Conservation (phyloP, 2,888 invertebrate species). For the Sesamia inferens region DNA sequence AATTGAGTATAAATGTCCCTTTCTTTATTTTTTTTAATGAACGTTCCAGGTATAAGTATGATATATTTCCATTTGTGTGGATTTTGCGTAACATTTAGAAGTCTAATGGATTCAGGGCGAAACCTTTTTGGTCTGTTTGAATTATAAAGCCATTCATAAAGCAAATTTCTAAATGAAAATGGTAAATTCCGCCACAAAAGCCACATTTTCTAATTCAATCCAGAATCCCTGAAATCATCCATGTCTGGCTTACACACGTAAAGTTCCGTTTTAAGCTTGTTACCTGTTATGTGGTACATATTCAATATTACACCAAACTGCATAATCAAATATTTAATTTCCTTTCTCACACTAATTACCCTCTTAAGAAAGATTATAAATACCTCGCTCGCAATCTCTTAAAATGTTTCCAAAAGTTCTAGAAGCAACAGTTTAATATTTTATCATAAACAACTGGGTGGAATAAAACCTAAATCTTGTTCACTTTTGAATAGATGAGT, state of each 20-base stretch:
- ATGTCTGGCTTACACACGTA: conserved; percentile 11
- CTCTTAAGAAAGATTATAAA: no score
- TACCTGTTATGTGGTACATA: background rate
- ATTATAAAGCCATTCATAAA: conserved; percentile 28
- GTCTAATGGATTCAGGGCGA: conserved; percentile 16
- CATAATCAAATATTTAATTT: background rate
- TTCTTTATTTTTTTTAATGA: background rate
- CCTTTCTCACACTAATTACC: background rate
- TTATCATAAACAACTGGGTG: conserved; percentile 29
- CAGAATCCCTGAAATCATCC: conserved; percentile 13
- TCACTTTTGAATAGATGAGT: conserved; percentile 50
- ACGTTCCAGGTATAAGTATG: background rate
- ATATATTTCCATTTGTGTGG: conserved; percentile 3
- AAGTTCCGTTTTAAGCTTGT: conserved; percentile 9
- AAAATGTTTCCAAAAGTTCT: conserved; percentile 28
- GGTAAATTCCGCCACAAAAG: conserved; percentile 11
- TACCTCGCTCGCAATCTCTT: background rate
- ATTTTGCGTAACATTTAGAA: conserved; percentile 10
- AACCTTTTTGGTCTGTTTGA: conserved; percentile 28
- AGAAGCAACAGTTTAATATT: conserved; percentile 33
- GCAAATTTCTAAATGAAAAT: conserved; percentile 30
- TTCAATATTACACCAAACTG: conserved; percentile 1
- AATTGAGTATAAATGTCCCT: no score
- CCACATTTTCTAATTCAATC: background rate
- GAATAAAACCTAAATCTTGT: conserved; percentile 35